A percentile compares a stretch with the other conserved stretches of the same genome.
phyloP scores from a whole-genome alignment of 64 coral and sea anemone species.

The Stichodactyla mertensii region DNA sequence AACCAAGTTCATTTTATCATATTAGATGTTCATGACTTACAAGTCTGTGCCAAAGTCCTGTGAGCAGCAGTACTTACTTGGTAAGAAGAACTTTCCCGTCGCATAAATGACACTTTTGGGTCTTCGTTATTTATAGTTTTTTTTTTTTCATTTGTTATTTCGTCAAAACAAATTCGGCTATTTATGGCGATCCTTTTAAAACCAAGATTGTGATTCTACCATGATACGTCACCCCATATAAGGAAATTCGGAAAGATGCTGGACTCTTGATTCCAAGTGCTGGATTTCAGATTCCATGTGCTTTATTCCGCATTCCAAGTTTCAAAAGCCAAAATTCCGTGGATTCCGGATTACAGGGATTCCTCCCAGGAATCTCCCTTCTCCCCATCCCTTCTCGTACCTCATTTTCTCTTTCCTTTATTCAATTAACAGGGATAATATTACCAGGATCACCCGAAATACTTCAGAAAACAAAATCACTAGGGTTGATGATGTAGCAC shows the following conservation, averaged over 20 bases:
- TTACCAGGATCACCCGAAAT: not conserved
- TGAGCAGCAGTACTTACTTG: slow-evolving; percentile 42
- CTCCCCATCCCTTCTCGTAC: too few species aligned
- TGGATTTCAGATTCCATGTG: too few species aligned
- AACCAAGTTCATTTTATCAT: too few species aligned
- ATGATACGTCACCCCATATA: not conserved
- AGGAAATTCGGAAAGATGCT: too few species aligned
- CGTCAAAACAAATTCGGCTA: too few species aligned
- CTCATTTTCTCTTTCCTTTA: not conserved
- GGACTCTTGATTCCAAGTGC: too few species aligned
- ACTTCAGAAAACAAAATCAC: not conserved
- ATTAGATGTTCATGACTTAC: slow-evolving; percentile 52
- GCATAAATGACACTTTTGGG: too few species aligned
- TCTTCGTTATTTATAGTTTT: not conserved
- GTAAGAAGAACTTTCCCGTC: not conserved
- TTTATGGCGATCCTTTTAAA: not conserved
- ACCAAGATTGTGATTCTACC: not conserved
- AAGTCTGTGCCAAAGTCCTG: slow-evolving; percentile 16
- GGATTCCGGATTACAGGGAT: too few species aligned
- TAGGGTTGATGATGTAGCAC: not conserved
- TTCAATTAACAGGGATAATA: slow-evolving; percentile 1
- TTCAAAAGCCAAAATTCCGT: too few species aligned
- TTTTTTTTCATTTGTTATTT: not conserved
- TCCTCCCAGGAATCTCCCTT: too few species aligned
- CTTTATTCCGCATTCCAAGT: too few species aligned